phyloP scores from a whole-genome alignment of 2,888 invertebrate genomes.

The Saturnia japonica region DNA sequence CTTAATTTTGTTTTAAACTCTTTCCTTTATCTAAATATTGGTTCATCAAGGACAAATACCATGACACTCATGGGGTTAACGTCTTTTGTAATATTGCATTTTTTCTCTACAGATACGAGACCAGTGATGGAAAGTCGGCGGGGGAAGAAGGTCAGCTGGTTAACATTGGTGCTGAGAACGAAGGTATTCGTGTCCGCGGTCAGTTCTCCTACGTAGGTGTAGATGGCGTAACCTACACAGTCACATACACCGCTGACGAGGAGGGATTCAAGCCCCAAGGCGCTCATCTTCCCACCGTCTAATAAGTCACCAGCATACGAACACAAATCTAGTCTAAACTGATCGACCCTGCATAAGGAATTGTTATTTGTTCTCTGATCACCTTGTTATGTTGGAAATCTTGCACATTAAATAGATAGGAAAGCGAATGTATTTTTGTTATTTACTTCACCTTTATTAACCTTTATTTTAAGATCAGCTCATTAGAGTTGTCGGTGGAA shows the following conservation, averaged over 20 bases:
- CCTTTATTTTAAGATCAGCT: neutral
- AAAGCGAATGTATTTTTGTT: slow-evolving; percentile 41
- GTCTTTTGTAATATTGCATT: slow-evolving; percentile 10
- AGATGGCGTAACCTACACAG: slow-evolving; percentile 70
- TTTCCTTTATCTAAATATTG: neutral
- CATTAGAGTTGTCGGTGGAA: too few relatives aligned
- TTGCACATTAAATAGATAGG: slow-evolving; percentile 37
- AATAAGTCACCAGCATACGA: slow-evolving; percentile 12
- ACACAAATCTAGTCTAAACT: slow-evolving; percentile 34
- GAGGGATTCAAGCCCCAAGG: slow-evolving; percentile 74
- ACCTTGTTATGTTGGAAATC: slow-evolving; percentile 30
- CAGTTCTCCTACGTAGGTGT: slow-evolving; percentile 66
- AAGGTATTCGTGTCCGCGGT: slow-evolving; percentile 74
- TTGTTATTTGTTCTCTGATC: slow-evolving; percentile 29
- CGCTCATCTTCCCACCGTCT: slow-evolving; percentile 17
- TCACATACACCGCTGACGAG: slow-evolving; percentile 77
- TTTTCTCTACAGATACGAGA: slow-evolving; percentile 48
- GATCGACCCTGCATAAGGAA: slow-evolving; percentile 29
- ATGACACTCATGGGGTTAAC: neutral
- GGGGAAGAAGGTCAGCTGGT: slow-evolving; percentile 59
- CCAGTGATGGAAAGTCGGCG: slow-evolving; percentile 59
- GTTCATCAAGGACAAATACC: neutral
- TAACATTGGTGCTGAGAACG: slow-evolving; percentile 70
- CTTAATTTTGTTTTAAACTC: too few relatives aligned
- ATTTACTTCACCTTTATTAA: slow-evolving; percentile 13